phyloP scores from a whole-genome alignment of 2,888 invertebrate species.

The Euzetes globulus region DNA sequence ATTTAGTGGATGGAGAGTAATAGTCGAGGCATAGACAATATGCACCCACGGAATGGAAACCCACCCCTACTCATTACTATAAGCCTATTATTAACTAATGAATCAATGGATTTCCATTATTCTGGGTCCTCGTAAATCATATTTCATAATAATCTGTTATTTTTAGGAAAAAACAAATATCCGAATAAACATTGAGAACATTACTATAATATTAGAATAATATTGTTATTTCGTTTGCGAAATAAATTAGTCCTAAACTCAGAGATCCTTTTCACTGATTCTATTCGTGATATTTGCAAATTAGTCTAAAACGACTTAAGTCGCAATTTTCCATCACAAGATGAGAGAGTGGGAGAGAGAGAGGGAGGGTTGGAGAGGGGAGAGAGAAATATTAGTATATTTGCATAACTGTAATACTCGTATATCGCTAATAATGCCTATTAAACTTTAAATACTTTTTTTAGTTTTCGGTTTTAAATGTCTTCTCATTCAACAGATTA shows the following conservation, averaged over 20 bases:
- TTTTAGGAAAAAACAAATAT: background rate
- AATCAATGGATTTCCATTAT: background rate
- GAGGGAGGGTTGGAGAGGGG: background rate
- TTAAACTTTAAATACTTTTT: too few relatives aligned
- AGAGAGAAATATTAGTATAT: too few relatives aligned
- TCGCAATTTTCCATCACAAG: background rate
- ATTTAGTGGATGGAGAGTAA: too few relatives aligned
- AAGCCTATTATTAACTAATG: background rate
- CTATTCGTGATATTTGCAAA: slow-evolving; percentile 18
- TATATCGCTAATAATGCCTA: too few relatives aligned
- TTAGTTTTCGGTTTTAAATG: too few relatives aligned
- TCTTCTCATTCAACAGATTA: too few relatives aligned
- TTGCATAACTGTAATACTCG: too few relatives aligned
- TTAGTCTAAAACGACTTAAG: background rate
- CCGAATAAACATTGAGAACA: background rate
- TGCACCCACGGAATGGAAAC: background rate
- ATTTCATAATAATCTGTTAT: background rate
- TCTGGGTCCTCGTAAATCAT: background rate
- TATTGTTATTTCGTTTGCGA: background rate
- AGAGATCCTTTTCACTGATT: background rate
- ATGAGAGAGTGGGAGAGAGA: too few relatives aligned
- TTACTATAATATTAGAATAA: background rate
- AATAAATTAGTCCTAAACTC: background rate
- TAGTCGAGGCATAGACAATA: background rate
- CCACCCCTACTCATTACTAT: background rate